A percentile compares a stretch with the other conserved stretches of the same genome.
Evolutionary conservation across 2,113 vertebrate species (phyloP).

Genomic region (Acanthochromis polyacanthus): DNA sequence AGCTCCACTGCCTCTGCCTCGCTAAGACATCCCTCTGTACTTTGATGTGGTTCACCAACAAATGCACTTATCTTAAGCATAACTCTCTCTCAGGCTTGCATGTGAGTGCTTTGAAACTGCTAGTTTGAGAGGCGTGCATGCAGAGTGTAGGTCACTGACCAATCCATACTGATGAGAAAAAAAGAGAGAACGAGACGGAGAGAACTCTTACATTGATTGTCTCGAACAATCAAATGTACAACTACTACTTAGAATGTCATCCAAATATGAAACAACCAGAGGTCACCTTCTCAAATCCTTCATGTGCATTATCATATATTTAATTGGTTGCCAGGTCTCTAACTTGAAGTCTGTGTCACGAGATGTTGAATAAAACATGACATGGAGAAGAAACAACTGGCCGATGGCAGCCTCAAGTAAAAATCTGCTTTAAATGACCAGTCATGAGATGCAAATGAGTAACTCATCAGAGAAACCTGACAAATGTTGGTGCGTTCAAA

Average conservation of each 20-base stretch:
- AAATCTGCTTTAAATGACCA: slow-evolving; percentile 65
- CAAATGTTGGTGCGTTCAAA: slow-evolving; percentile 44
- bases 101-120: slow-evolving; percentile 71
- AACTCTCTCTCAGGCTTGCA: slow-evolving; percentile 73
- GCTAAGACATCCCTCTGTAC: slow-evolving; percentile 78
- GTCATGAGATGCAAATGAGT: slow-evolving; percentile 73
- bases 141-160: slow-evolving; percentile 71
- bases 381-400: slow-evolving; percentile 61
- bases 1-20: slow-evolving; percentile 80
- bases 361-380: slow-evolving; percentile 82
- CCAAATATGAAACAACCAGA: slow-evolving; percentile 54
- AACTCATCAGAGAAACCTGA: slow-evolving; percentile 66
- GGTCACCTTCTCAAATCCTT: slow-evolving; percentile 69
- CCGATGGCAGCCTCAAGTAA: slow-evolving; percentile 60
- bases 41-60: slow-evolving; percentile 86
- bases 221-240: slow-evolving; percentile 44
- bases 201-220: slow-evolving; percentile 34
- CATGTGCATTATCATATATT: slow-evolving; percentile 74
- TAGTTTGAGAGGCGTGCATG: slow-evolving; percentile 60
- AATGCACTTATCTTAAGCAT: slow-evolving; percentile 82
- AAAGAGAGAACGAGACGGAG: background rate
- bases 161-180: slow-evolving; percentile 20
- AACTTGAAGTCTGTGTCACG: slow-evolving; percentile 70
- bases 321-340: slow-evolving; percentile 76
- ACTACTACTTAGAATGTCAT: slow-evolving; percentile 56